These are phyloP conservation scores for Apoderus coryli DNA, from an alignment of 2,888 invertebrate species.

Conservation along the genomic window DNA sequence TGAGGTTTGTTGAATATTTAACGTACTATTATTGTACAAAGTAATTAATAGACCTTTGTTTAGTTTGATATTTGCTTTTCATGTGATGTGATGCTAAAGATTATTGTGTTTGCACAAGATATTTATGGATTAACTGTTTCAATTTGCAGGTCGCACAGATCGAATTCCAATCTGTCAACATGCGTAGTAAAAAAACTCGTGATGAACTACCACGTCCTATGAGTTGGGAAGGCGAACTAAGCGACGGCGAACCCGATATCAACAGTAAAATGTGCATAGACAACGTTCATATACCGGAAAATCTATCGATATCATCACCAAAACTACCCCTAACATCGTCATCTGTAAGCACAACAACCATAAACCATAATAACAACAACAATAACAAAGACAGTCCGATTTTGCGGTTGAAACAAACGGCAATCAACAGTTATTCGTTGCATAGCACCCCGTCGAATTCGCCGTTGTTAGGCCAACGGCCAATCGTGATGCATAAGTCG, in stretches of 20 bases:
- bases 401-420: slow-evolving; percentile 36
- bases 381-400: slow-evolving; percentile 36
- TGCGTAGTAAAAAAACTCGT: slow-evolving; percentile 29
- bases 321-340: no score
- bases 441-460: slow-evolving; percentile 53
- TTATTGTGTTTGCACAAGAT: no score
- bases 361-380: no score
- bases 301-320: slow-evolving; percentile 26
- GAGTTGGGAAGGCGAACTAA: slow-evolving; percentile 91
- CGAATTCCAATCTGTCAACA: slow-evolving; percentile 43
- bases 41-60: no score
- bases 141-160: slow-evolving; percentile 69
- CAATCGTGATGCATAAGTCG: slow-evolving; percentile 37
- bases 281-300: slow-evolving; percentile 27
- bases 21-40: no score
- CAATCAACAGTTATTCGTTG: slow-evolving; percentile 43
- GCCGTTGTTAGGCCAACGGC: slow-evolving; percentile 48
- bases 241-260: slow-evolving; percentile 77
- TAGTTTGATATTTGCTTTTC: no score
- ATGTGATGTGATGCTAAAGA: no score
- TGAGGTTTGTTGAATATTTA: no score
- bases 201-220: slow-evolving; percentile 58
- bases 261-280: no score
- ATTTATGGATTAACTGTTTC: no score
- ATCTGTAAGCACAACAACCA: no score